These are phyloP conservation scores for Jaculus jaculus DNA, from an alignment of 2,113 vertebrate species.

Conservation along the genomic window DNA sequence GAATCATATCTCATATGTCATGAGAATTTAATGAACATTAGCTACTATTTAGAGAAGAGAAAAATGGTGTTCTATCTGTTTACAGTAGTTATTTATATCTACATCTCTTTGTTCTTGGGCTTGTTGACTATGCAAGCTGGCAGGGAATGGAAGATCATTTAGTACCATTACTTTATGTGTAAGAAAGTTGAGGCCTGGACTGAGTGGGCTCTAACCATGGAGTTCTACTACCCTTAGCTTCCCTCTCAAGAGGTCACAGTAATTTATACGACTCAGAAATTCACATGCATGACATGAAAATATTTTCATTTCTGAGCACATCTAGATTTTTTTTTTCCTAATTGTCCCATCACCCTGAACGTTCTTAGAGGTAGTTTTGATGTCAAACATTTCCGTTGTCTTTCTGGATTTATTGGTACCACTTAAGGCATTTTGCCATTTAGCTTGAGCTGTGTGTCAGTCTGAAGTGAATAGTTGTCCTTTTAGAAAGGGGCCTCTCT, in stretches of 20 bases:
- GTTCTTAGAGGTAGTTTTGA: neutral
- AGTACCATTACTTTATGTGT: neutral
- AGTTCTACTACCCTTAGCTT: neutral
- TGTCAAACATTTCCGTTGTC: conserved; percentile 7
- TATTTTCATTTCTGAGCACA: neutral
- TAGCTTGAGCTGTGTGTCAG: neutral
- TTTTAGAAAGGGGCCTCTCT: neutral
- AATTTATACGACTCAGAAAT: neutral
- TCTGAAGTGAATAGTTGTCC: neutral
- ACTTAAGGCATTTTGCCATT: neutral
- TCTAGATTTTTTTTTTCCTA: conserved; percentile 11
- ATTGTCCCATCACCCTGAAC: neutral
- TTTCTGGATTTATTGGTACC: neutral
- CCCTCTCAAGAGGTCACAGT: neutral
- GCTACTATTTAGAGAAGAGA: neutral
- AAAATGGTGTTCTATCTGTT: neutral
- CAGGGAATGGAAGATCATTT: neutral
- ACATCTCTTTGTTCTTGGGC: too few relatives aligned
- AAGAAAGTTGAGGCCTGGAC: neutral
- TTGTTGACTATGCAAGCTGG: neutral
- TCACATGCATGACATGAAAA: neutral
- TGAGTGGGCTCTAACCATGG: neutral
- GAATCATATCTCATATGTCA: neutral
- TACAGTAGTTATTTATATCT: neutral
- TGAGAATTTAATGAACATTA: neutral